Evolutionary conservation across 2,888 invertebrate species (phyloP).

Genomic region (Morpho helenor): DNA sequence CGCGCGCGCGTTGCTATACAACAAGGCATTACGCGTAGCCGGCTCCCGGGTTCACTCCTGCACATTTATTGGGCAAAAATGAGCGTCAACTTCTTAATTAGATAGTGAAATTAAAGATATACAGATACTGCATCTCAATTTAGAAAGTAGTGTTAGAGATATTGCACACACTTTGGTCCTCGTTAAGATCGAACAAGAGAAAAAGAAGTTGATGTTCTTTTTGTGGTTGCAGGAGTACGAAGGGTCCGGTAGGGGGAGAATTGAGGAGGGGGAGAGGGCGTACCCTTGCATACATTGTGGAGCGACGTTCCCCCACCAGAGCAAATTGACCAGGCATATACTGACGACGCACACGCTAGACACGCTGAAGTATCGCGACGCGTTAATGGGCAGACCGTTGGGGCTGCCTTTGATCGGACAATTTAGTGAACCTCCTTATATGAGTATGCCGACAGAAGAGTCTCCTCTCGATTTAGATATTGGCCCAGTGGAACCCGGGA

Average conservation of each 20-base stretch:
- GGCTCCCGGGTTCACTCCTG: conserved; percentile 76
- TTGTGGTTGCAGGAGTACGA: conserved; percentile 95
- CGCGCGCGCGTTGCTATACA: conserved; percentile 69
- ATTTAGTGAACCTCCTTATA: conserved; percentile 69
- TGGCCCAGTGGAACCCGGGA: conserved; percentile 82
- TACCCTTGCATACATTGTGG: conserved; percentile 95
- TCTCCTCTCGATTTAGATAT: conserved; percentile 79
- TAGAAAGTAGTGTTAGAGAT: conserved; percentile 77
- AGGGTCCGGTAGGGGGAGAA: conserved; percentile 81
- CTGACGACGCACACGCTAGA: conserved; percentile 93
- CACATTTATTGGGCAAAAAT: conserved; percentile 86
- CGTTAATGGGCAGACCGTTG: conserved; percentile 65
- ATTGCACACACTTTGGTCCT: conserved; percentile 71
- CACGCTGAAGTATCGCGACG: conserved; percentile 91
- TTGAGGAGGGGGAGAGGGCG: conserved; percentile 74
- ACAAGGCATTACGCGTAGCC: conserved; percentile 71
- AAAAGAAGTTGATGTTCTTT: conserved; percentile 94
- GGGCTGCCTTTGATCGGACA: conserved; percentile 65
- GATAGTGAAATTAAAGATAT: conserved; percentile 65
- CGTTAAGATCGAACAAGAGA: conserved; percentile 64
- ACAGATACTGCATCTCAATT: conserved; percentile 74
- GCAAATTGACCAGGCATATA: conserved; percentile 93
- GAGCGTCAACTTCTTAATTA: conserved; percentile 91
- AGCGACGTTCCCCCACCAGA: conserved; percentile 92
- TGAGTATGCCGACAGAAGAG: conserved; percentile 76